Conservation (phyloP, 1,140 invertebrate species). For the Dinoponera quadriceps region DNA sequence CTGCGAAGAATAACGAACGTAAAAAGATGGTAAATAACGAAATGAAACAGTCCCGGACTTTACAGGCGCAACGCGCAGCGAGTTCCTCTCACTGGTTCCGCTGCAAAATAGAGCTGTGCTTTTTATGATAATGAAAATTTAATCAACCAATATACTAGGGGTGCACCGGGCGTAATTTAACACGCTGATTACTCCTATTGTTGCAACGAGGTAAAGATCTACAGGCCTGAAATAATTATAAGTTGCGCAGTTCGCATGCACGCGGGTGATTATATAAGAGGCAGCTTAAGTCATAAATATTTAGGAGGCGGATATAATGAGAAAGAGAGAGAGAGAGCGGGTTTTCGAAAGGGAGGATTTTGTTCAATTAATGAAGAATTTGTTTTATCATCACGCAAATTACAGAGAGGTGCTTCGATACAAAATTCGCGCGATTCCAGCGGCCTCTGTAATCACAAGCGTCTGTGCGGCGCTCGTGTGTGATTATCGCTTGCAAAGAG, state of each 20-base stretch:
- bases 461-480: no score
- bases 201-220: background rate
- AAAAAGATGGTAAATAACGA: slow-evolving; percentile 25
- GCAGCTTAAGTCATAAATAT: no score
- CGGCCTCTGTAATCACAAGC: background rate
- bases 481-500: no score
- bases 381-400: no score
- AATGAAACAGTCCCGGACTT: background rate
- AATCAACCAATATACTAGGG: background rate
- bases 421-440: background rate
- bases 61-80: background rate
- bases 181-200: slow-evolving; percentile 7
- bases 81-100: background rate
- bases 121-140: slow-evolving; percentile 44
- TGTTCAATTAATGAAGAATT: no score
- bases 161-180: background rate
- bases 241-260: no score
- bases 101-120: background rate
- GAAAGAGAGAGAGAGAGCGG: no score
- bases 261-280: no score
- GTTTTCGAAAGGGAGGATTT: no score
- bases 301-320: no score
- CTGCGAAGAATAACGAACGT: slow-evolving; percentile 13
- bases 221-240: no score
- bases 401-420: background rate